Percentiles rank a stretch among this genome's conserved stretches.
Evolutionary conservation across 1,140 invertebrate genomes (phyloP).

Genomic region (Lanistes nyassanus): DNA sequence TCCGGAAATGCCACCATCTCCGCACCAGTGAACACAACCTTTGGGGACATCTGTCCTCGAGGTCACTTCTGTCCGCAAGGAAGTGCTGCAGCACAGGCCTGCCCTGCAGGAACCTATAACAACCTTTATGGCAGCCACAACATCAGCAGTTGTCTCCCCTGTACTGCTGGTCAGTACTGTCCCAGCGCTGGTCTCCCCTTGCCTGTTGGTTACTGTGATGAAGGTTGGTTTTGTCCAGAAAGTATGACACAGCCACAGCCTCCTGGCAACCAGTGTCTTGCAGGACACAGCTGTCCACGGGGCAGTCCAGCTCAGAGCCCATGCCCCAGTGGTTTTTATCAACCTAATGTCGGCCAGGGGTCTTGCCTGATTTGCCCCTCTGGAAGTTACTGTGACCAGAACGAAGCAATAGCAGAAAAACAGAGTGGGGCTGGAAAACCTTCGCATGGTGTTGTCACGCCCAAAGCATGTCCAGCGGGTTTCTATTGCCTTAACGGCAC

Average conservation of each 20-base stretch:
- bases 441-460: constrained; percentile 63
- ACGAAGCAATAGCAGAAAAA: constrained; percentile 59
- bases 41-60: constrained; percentile 61
- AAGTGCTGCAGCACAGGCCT: constrained; percentile 50
- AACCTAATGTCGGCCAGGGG: constrained; percentile 53
- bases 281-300: constrained; percentile 59
- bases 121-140: constrained; percentile 55
- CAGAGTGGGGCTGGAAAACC: constrained; percentile 57
- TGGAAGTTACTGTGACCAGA: constrained; percentile 62
- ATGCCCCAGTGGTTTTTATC: constrained; percentile 58
- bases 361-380: constrained; percentile 54
- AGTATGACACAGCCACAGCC: constrained; percentile 60
- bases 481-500: constrained; percentile 61
- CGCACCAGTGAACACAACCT: constrained; percentile 59
- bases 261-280: constrained; percentile 57
- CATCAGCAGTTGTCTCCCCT: constrained; percentile 56
- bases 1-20: constrained; percentile 50
- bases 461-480: constrained; percentile 60
- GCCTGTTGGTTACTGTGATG: constrained; percentile 56
- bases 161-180: constrained; percentile 63
- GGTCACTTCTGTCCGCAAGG: constrained; percentile 61
- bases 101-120: constrained; percentile 52
- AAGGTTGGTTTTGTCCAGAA: constrained; percentile 62
- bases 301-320: constrained; percentile 56
- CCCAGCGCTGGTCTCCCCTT: constrained; percentile 50